A percentile compares a stretch with the other conserved stretches of the same genome.
Evolutionary conservation across 2,888 invertebrate species (phyloP).

Genomic region (Dicyrtomina minuta): DNA sequence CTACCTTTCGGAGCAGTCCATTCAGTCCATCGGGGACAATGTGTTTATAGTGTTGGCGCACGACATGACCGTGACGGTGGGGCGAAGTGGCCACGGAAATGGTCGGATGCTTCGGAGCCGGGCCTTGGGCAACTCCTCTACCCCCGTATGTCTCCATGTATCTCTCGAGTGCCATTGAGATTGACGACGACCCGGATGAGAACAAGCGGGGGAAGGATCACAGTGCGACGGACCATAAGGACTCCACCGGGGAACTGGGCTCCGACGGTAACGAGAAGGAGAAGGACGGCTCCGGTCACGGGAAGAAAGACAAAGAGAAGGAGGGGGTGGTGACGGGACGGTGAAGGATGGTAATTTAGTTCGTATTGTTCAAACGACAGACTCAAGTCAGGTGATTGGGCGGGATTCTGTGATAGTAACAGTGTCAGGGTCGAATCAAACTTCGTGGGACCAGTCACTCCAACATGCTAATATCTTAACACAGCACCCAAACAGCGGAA

Average conservation of each 20-base stretch:
- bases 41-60: slow-evolving; percentile 55
- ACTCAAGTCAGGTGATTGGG: slow-evolving; percentile 59
- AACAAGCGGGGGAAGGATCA: slow-evolving; percentile 4
- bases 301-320: slow-evolving; percentile 59
- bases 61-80: too few relatives aligned
- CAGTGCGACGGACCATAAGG: too few relatives aligned
- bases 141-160: too few relatives aligned
- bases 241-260: neutral
- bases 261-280: slow-evolving; percentile 56
- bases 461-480: slow-evolving; percentile 23
- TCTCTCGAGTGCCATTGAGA: too few relatives aligned
- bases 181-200: slow-evolving; percentile 43
- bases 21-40: slow-evolving; percentile 53
- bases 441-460: slow-evolving; percentile 36
- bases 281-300: slow-evolving; percentile 63
- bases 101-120: too few relatives aligned
- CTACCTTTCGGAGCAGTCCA: slow-evolving; percentile 54
- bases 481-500: too few relatives aligned
- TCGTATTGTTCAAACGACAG: slow-evolving; percentile 59
- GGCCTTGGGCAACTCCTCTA: too few relatives aligned
- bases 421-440: slow-evolving; percentile 49
- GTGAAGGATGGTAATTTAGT: slow-evolving; percentile 55
- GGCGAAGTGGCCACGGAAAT: slow-evolving; percentile 55
- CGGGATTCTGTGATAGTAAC: slow-evolving; percentile 54
- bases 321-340: too few relatives aligned